Evolutionary conservation across 2,113 vertebrate species (phyloP).

Genomic region (Marmota monax): DNA sequence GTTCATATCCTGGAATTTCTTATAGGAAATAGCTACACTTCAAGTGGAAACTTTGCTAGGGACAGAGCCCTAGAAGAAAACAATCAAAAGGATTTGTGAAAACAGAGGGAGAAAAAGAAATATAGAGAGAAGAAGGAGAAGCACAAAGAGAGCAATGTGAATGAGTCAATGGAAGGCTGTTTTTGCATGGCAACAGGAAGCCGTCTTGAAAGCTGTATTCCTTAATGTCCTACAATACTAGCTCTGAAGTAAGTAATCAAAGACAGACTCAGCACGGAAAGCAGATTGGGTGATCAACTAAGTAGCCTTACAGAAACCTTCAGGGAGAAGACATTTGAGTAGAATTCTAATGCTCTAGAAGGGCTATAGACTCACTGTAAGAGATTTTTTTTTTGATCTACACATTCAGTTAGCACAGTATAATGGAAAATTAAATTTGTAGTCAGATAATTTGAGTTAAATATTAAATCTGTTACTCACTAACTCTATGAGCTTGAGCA

Average conservation of each 20-base stretch:
- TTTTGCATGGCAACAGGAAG: constrained; percentile 32
- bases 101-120: constrained; percentile 49
- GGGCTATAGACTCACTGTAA: not conserved
- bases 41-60: constrained; percentile 65
- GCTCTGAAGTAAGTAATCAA: constrained; percentile 59
- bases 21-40: constrained; percentile 69
- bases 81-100: constrained; percentile 62
- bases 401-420: constrained; percentile 22
- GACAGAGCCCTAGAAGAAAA: constrained; percentile 56
- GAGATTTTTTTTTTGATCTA: not conserved
- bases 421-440: constrained; percentile 36
- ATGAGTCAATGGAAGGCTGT: not conserved
- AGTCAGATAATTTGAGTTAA: constrained; percentile 36
- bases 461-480: not conserved
- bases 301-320: constrained; percentile 5
- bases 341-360: constrained; percentile 45
- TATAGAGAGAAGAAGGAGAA: constrained; percentile 40
- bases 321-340: constrained; percentile 41
- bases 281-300: not conserved
- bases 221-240: constrained; percentile 31
- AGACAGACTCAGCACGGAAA: constrained; percentile 28
- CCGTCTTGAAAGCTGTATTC: constrained; percentile 26
- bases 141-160: constrained; percentile 50
- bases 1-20: constrained; percentile 71
- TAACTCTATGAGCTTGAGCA: not conserved